Base-by-base conservation (phyloP, 2,888 invertebrate species). In the Parasteatoda lunata region DNA sequence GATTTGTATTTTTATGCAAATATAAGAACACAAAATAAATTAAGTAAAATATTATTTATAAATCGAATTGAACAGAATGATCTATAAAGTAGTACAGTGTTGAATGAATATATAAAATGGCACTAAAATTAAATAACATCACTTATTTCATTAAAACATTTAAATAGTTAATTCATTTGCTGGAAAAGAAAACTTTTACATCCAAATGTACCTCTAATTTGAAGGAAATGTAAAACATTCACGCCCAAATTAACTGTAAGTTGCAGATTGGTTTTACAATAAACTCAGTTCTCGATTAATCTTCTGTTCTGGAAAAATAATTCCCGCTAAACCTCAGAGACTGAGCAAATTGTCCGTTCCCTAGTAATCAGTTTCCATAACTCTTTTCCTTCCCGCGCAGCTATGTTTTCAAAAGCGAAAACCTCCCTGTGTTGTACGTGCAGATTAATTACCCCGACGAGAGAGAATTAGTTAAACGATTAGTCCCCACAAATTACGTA, bases 381-480 rank as follows among this genome's bases (percentile, higher is more conserved):
- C 77, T 83, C 69, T 70, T 68, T 59, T 73, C 54, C 45, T 65
- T n/a, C 65, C n/a, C 51, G 59, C 64, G 49, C 49, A 51, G 65
- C 77, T 64, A 77, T 71, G 76, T 75, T 81, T 81, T 81, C 75
- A 66, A 68, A 75, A 81, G 59, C 54, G 54, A 76, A 64, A 82
- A 82, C 75, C 82, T 47, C 82, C 82, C 82, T 82, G 47, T 76
- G 82, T 76, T 76, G 69, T 76, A 69, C 75, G 69, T 54, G n/a
- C 51, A 83, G 70, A 83, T 83, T 83, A 83, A 83, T 83, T 83
- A 83, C 71, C 59, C 71, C 45, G 59, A 83, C 64, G 77, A 77
- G 70, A 73, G 71, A 71, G 83, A 77, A 81, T 81, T 73, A 77
- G 83, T 77, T 77, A 77, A 83, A 77, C 77, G 83, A 76, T 83